Evolutionary conservation across 2,113 vertebrate genomes (phyloP), one percentile per base, ranked within the genome.

Genomic region (Hystrix brachyura): DNA sequence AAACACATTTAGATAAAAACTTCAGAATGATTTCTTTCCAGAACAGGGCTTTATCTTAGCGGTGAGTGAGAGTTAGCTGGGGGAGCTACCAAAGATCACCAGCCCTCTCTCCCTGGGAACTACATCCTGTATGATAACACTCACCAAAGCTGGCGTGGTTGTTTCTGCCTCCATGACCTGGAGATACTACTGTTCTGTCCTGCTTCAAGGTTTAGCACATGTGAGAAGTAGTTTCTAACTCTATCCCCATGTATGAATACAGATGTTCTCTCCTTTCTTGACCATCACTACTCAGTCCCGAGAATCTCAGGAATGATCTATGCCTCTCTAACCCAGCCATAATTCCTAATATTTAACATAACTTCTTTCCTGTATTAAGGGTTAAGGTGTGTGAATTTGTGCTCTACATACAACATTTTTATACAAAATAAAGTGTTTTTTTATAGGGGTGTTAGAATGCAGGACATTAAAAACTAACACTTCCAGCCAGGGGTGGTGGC

Each of bases 351-450:
- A 60, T 4, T 69, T 32, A 29, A 79, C 1, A 21, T 13, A 79
- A 88, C 1, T 12, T 7, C 53, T 53, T n/a, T 90, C 17, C 90
- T 81, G 92, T 92, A 85, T 59, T 32, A 93, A 91, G 19, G 57
- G 34, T 93, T 51, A 82, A 43, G 6, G 15, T 25, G 46, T 90
- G 89, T 46, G 4, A 43, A 72, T 91, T 93, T 32, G 11, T 76
- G 87, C 18, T 87, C 59, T 60, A 21, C 2, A n/a, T 72, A 90
- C 0, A 17, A 0, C 74, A 74, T 57, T 83, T 80, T 82, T 83
- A 83, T 15, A 13, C 1, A 79, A 59, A 32, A 80, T 13, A 27
- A 2, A 32, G 81, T 10, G 15, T 8, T 84, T 91, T 60, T 46
- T 59, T 29, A 38, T 38, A 90, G 48, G 2, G 6, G 12, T 32